These are phyloP conservation scores for Lordiphosa andalusiaca DNA, from an alignment of 2,888 invertebrate genomes.

Conservation along the genomic window DNA sequence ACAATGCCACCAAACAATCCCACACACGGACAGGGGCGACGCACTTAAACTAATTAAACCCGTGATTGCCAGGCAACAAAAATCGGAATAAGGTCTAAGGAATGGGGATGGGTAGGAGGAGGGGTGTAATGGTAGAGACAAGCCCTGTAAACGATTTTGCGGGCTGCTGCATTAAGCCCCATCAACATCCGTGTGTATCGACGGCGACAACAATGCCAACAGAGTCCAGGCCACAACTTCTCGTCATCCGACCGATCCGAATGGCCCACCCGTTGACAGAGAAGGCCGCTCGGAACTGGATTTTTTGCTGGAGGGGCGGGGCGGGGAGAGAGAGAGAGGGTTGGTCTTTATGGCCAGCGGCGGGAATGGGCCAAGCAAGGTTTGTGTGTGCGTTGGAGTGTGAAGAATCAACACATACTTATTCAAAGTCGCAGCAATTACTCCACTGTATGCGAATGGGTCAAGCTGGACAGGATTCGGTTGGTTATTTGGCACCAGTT, in stretches of 20 bases:
- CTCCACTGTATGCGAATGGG: conserved; percentile 14
- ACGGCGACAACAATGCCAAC: conserved; percentile 23
- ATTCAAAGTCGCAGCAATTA: conserved; percentile 43
- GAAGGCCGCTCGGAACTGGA: conserved; percentile 11
- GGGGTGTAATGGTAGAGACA: conserved; percentile 38
- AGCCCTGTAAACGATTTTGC: conserved; percentile 52
- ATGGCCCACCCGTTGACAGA: conserved; percentile 34
- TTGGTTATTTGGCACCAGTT: conserved; percentile 5
- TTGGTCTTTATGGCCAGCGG: conserved; percentile 17
- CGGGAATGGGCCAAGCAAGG: neutral
- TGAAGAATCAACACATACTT: conserved; percentile 49
- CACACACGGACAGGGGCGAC: conserved; percentile 10
- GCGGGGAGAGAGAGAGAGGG: conserved; percentile 9
- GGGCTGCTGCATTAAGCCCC: conserved; percentile 41
- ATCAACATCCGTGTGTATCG: conserved; percentile 25
- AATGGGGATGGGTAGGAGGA: no score
- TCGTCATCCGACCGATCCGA: conserved; percentile 11
- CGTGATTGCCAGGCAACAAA: conserved; percentile 32
- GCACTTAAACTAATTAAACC: conserved; percentile 64
- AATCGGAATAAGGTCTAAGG: neutral
- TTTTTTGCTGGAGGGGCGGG: neutral
- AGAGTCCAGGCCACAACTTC: conserved; percentile 1
- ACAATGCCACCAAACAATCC: conserved; percentile 11
- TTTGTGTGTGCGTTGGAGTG: conserved; percentile 30
- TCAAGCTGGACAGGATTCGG: neutral